These are phyloP conservation scores for Platalea minor DNA, from an alignment of 2,797 vertebrate species.

Conservation along the genomic window DNA sequence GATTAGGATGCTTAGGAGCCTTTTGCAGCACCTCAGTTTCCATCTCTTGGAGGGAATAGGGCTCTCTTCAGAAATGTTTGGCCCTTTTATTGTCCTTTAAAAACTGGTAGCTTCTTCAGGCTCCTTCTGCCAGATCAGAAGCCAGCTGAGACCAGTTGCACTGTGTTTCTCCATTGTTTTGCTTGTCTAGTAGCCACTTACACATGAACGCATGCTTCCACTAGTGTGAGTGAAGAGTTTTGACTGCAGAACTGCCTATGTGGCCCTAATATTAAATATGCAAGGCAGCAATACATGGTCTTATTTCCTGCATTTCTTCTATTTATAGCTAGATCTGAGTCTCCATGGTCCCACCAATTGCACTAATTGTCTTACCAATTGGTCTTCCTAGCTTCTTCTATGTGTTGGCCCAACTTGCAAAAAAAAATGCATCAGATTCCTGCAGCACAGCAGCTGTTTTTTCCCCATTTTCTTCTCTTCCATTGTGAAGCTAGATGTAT, in stretches of 20 bases:
- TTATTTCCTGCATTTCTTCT: neutral
- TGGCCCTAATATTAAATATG: neutral
- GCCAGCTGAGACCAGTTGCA: neutral
- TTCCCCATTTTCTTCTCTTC: neutral
- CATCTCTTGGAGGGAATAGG: neutral
- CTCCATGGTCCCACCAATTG: neutral
- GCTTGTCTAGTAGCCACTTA: neutral
- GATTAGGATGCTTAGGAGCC: neutral
- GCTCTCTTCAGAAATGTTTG: neutral
- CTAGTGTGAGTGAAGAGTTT: neutral
- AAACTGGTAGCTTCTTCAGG: neutral
- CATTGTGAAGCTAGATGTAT: neutral
- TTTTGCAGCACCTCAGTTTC: neutral
- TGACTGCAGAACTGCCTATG: neutral
- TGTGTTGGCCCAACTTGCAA: neutral
- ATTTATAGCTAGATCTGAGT: neutral
- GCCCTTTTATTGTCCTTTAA: neutral
- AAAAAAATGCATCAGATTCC: neutral
- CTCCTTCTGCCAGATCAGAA: neutral
- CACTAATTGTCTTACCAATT: neutral
- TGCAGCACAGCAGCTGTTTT: neutral
- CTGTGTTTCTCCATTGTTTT: neutral
- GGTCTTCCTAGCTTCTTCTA: neutral
- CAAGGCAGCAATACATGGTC: neutral
- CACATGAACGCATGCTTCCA: neutral